These are phyloP conservation scores for Drosophila fuyamai DNA, from an alignment of 1,140 invertebrate genomes.

Conservation along the genomic window DNA sequence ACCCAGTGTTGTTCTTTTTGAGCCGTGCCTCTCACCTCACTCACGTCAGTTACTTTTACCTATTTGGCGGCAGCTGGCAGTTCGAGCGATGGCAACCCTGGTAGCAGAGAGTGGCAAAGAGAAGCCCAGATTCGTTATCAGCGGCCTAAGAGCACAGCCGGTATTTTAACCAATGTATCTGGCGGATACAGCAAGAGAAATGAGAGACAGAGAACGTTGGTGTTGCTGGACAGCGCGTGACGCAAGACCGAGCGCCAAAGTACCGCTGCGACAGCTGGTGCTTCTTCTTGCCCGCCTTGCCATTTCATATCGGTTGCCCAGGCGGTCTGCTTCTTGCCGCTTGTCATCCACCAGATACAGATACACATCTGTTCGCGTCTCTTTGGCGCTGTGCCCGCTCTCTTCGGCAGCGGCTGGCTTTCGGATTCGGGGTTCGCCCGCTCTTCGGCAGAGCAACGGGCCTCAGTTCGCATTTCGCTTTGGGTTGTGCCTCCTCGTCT, in stretches of 20 bases:
- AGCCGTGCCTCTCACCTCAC: slow-evolving; percentile 17
- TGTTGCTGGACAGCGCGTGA: slow-evolving; percentile 54
- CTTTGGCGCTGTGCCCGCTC: slow-evolving; percentile 11
- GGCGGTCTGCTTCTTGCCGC: slow-evolving; percentile 60
- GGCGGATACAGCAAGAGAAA: slow-evolving; percentile 20
- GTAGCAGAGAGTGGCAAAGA: slow-evolving; percentile 5
- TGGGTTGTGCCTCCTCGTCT: slow-evolving; percentile 83
- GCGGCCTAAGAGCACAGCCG: slow-evolving; percentile 51
- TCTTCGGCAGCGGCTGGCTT: slow-evolving; percentile 13
- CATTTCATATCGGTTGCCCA: slow-evolving; percentile 26
- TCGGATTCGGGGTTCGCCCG: slow-evolving; percentile 50
- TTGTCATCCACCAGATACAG: slow-evolving; percentile 64
- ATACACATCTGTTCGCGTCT: slow-evolving; percentile 48
- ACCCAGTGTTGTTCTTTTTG: slow-evolving; percentile 42
- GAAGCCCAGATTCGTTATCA: slow-evolving; percentile 24
- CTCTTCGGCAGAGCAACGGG: slow-evolving; percentile 60
- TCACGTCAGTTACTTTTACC: slow-evolving; percentile 46
- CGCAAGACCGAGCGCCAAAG: slow-evolving; percentile 63
- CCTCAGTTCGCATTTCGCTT: slow-evolving; percentile 83
- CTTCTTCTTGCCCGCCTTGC: slow-evolving; percentile 39
- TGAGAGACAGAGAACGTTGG: slow-evolving; percentile 2
- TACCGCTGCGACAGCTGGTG: slow-evolving; percentile 21
- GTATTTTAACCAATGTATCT: slow-evolving; percentile 68
- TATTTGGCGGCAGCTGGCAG: slow-evolving; percentile 58
- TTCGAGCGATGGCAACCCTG: slow-evolving; percentile 63